phyloP scores from a whole-genome alignment of 2,113 vertebrate genomes.

The Sturnira hondurensis region DNA sequence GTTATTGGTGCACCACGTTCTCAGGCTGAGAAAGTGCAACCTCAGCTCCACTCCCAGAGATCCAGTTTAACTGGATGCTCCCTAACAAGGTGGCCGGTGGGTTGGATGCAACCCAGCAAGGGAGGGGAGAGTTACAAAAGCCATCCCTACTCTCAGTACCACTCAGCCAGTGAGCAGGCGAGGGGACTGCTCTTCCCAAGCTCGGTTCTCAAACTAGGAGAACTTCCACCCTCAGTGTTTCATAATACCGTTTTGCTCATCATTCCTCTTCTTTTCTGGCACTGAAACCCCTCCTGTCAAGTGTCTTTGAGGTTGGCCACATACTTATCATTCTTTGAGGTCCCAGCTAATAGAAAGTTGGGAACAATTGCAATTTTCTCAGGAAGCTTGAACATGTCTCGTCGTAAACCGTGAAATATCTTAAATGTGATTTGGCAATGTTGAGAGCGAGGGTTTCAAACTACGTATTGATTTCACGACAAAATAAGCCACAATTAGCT shows the following conservation, averaged over 20 bases:
- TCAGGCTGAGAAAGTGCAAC: background rate
- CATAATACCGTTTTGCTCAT: background rate
- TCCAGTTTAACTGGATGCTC: slow-evolving; percentile 57
- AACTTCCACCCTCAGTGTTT: background rate
- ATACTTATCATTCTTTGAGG: background rate
- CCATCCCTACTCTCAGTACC: background rate
- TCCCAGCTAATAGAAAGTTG: slow-evolving; percentile 1
- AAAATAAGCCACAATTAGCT: background rate
- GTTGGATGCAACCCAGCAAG: background rate
- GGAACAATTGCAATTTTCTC: background rate
- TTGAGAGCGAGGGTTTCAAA: background rate
- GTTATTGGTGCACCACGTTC: background rate
- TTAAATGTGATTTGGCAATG: background rate
- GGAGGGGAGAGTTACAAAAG: slow-evolving; percentile 19
- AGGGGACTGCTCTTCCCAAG: background rate
- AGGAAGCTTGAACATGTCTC: background rate
- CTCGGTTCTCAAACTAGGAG: background rate
- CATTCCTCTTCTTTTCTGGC: background rate
- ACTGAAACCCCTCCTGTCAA: background rate
- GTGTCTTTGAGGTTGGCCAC: background rate
- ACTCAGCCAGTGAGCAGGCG: background rate
- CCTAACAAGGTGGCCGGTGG: background rate
- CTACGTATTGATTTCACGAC: background rate
- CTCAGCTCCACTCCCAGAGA: background rate
- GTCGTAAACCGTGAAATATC: background rate